These are phyloP conservation scores for Drosophila tristis DNA, from an alignment of 1,140 invertebrate genomes.

Conservation along the genomic window DNA sequence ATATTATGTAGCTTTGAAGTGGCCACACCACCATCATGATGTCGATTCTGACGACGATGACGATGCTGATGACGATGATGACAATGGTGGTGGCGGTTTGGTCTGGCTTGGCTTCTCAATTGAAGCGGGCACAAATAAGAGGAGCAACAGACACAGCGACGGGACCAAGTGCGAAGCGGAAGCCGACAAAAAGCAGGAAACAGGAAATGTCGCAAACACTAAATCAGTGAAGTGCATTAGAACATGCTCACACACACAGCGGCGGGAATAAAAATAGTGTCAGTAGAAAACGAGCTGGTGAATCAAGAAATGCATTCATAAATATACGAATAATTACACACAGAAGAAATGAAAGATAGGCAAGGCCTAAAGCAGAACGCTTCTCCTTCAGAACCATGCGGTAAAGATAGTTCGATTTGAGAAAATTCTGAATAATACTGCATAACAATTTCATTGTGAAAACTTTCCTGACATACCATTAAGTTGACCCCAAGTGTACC, in stretches of 20 bases:
- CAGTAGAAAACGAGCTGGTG: no score
- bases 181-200: conserved; percentile 66
- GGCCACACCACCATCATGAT: conserved; percentile 47
- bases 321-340: not conserved
- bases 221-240: conserved; percentile 79
- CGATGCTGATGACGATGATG: conserved; percentile 51
- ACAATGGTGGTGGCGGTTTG: conserved; percentile 39
- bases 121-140: conserved; percentile 10
- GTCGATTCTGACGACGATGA: conserved; percentile 44
- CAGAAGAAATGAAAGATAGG: no score
- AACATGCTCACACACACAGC: conserved; percentile 11
- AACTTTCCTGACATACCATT: no score
- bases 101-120: not conserved
- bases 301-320: not conserved
- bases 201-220: conserved; percentile 76
- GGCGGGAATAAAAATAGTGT: not conserved
- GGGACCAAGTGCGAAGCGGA: conserved; percentile 59
- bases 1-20: conserved; percentile 76
- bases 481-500: conserved; percentile 5
- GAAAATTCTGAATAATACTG: no score
- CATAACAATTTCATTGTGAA: no score
- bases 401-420: no score
- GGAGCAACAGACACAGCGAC: conserved; percentile 11
- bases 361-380: no score
- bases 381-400: no score